Percentiles rank a stretch among this genome's conserved stretches.
Conservation (phyloP, 1,140 invertebrate genomes). For the Ylistrum balloti region DNA sequence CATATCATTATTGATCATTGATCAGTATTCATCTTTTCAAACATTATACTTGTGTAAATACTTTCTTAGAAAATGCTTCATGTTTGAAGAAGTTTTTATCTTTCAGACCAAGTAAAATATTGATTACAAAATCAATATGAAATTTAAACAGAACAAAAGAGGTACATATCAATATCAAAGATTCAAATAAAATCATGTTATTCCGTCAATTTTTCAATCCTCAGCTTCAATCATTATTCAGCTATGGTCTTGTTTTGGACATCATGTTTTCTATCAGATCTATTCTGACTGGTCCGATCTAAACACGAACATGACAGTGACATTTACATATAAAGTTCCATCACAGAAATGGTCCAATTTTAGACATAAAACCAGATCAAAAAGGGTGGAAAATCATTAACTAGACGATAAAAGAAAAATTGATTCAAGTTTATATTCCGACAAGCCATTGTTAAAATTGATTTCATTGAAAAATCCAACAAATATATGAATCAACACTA, state of each 20-base stretch:
- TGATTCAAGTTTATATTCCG: slow-evolving; percentile 35
- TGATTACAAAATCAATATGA: slow-evolving; percentile 28
- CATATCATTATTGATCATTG: not conserved
- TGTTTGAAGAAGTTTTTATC: slow-evolving; percentile 20
- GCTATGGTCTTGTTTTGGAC: not conserved
- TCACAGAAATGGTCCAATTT: slow-evolving; percentile 38
- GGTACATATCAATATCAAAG: not conserved
- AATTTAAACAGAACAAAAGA: slow-evolving; percentile 23
- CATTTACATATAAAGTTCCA: slow-evolving; percentile 9
- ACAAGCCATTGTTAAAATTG: slow-evolving; percentile 39
- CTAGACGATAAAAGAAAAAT: slow-evolving; percentile 35
- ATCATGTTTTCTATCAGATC: slow-evolving; percentile 17
- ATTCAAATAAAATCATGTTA: slow-evolving; percentile 5
- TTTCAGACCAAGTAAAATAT: slow-evolving; percentile 20
- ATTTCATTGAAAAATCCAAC: slow-evolving; percentile 35
- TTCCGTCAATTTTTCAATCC: slow-evolving; percentile 11
- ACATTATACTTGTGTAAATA: not conserved
- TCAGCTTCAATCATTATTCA: not conserved
- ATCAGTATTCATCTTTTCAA: not conserved
- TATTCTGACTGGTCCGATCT: not conserved
- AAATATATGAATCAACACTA: slow-evolving; percentile 40
- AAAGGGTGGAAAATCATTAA: slow-evolving; percentile 35
- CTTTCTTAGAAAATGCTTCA: not conserved
- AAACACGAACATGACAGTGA: slow-evolving; percentile 5
- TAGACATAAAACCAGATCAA: slow-evolving; percentile 20